These are phyloP conservation scores for Prorops nasuta DNA, from an alignment of 1,140 invertebrate species.

Conservation along the genomic window DNA sequence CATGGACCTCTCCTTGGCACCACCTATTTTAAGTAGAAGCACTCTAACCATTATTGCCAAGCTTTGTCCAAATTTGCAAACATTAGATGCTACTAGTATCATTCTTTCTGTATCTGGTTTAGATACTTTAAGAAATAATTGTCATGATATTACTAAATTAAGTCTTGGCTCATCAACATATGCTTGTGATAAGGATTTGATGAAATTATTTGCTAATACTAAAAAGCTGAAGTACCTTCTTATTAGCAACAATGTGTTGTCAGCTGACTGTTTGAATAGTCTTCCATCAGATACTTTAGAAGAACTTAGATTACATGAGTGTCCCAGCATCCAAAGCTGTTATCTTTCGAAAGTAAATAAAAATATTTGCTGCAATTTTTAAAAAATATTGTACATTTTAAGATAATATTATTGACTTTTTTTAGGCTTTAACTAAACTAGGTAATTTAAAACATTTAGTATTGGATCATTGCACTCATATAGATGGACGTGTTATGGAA, in stretches of 20 bases:
- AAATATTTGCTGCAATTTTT: no score
- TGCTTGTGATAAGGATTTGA: slow-evolving; percentile 41
- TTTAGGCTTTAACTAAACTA: slow-evolving; percentile 30
- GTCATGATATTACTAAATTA: slow-evolving; percentile 37
- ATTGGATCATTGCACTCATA: slow-evolving; percentile 20
- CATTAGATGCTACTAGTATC: slow-evolving; percentile 36
- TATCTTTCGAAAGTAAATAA: slow-evolving; percentile 34
- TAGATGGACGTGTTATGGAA: slow-evolving; percentile 20
- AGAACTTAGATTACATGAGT: slow-evolving; percentile 31
- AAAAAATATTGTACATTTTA: not conserved
- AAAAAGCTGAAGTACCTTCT: slow-evolving; percentile 34
- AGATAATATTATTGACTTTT: not conserved
- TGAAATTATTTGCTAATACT: slow-evolving; percentile 38
- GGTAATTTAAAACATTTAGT: slow-evolving; percentile 26
- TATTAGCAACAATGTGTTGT: slow-evolving; percentile 27
- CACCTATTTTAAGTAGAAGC: slow-evolving; percentile 30
- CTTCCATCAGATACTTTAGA: slow-evolving; percentile 37
- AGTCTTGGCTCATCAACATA: slow-evolving; percentile 30
- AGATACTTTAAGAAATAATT: slow-evolving; percentile 31
- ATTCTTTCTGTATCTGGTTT: slow-evolving; percentile 40
- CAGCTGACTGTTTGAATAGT: slow-evolving; percentile 33
- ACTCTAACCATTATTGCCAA: slow-evolving; percentile 44
- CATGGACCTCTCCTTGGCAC: slow-evolving; percentile 27
- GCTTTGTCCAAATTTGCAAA: slow-evolving; percentile 43
- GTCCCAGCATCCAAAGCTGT: slow-evolving; percentile 22